Conservation (phyloP, 1,140 invertebrate species). For the Thaumetopoea pityocampa region DNA sequence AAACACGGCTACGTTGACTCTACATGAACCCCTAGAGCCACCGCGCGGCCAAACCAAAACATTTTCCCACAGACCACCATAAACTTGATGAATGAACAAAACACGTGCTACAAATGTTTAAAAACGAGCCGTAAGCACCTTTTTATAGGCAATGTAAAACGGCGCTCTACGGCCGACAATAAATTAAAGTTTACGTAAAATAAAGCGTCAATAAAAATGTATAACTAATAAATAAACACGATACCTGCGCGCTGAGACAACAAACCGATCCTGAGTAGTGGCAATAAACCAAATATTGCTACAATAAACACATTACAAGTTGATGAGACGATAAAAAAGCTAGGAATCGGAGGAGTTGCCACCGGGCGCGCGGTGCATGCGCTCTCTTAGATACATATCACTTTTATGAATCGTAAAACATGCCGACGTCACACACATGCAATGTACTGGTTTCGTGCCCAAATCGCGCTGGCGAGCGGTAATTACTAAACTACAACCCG, state of each 20-base stretch:
- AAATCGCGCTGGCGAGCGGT: constrained; percentile 58
- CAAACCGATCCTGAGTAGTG: constrained; percentile 68
- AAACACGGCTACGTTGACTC: too few relatives aligned
- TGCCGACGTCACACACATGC: constrained; percentile 54
- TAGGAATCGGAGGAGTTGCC: constrained; percentile 28
- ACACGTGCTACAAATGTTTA: constrained; percentile 73
- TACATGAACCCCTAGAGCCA: constrained; percentile 12
- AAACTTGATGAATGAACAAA: constrained; percentile 74
- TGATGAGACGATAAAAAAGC: constrained; percentile 68
- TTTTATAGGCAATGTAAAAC: constrained; percentile 75
- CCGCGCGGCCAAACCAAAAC: constrained; percentile 49
- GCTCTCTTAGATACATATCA: constrained; percentile 52
- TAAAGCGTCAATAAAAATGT: constrained; percentile 75
- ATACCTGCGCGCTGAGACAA: constrained; percentile 72
- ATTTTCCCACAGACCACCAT: constrained; percentile 70
- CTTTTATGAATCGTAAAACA: constrained; percentile 70
- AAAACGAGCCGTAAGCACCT: constrained; percentile 67
- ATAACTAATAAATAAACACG: constrained; percentile 76
- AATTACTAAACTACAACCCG: constrained; percentile 56
- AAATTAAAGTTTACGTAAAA: constrained; percentile 75
- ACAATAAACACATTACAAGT: constrained; percentile 70
- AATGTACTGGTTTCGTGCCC: constrained; percentile 60
- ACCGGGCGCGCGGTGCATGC: constrained; percentile 36
- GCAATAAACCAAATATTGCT: constrained; percentile 73
- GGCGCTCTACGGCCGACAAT: constrained; percentile 68